A percentile compares a stretch with the other conserved stretches of the same genome.
These are phyloP conservation scores for Cochlearius cochlearius DNA, from an alignment of 2,113 vertebrate species.

Conservation along the genomic window DNA sequence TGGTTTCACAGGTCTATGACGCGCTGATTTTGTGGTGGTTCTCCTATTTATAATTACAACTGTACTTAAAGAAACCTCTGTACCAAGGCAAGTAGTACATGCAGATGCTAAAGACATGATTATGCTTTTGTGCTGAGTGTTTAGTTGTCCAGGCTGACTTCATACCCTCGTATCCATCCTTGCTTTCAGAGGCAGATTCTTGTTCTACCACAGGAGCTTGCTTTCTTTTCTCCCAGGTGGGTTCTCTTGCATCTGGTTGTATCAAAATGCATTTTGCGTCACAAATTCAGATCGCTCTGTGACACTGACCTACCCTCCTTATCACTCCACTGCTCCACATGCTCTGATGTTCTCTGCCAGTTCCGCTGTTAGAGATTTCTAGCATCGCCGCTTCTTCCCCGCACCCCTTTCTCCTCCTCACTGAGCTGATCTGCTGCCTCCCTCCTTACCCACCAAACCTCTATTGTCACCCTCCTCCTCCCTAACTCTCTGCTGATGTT, in stretches of 20 bases:
- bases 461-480: background rate
- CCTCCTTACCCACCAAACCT: background rate
- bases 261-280: background rate
- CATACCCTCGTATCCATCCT: background rate
- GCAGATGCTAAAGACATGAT: background rate
- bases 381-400: background rate
- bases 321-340: accelerated
- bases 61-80: background rate
- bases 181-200: background rate
- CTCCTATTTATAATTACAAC: background rate
- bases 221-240: background rate
- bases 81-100: background rate
- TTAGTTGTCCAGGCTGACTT: background rate
- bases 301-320: background rate
- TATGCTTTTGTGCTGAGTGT: background rate
- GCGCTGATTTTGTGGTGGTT: background rate
- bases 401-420: background rate
- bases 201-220: background rate
- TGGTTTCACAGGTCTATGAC: background rate
- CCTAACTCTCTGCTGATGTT: background rate
- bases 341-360: background rate
- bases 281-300: background rate
- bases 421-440: background rate
- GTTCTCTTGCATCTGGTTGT: background rate
- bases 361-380: background rate